Conservation (phyloP, 2,113 vertebrate genomes). For the Ctenomys sociabilis region DNA sequence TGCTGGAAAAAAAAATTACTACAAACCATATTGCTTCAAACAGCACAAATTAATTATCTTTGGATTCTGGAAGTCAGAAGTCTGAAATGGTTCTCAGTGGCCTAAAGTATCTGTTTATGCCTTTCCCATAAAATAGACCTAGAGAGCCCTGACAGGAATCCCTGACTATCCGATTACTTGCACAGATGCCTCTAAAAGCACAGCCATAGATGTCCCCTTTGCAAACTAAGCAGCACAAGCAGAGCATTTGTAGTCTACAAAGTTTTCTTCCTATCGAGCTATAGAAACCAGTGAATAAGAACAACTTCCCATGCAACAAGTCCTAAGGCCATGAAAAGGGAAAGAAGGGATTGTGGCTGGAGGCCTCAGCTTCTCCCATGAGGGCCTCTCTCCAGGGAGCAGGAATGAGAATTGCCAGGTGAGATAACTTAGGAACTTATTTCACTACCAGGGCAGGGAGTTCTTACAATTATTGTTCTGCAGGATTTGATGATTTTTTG, state of each 20-base stretch:
- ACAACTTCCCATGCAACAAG: neutral
- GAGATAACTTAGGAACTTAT: neutral
- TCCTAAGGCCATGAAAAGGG: neutral
- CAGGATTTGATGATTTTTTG: neutral
- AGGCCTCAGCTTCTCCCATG: neutral
- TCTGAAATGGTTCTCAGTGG: neutral
- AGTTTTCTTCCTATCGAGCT: neutral
- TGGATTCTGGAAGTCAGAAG: neutral
- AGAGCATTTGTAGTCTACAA: neutral
- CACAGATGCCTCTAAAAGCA: neutral
- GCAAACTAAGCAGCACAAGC: slow-evolving; percentile 6
- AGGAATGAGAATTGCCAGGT: neutral
- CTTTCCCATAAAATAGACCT: slow-evolving; percentile 20
- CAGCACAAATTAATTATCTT: neutral
- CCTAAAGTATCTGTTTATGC: neutral
- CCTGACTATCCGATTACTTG: neutral
- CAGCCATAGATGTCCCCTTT: neutral
- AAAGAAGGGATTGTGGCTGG: neutral
- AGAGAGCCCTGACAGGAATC: neutral
- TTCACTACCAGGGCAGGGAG: neutral
- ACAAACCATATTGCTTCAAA: neutral
- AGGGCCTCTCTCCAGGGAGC: rapidly evolving
- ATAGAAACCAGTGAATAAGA: neutral
- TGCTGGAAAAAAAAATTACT: neutral
- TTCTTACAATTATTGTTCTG: neutral